These are phyloP conservation scores for Drosophila bocqueti DNA, from an alignment of 1,140 invertebrate species.

Conservation along the genomic window DNA sequence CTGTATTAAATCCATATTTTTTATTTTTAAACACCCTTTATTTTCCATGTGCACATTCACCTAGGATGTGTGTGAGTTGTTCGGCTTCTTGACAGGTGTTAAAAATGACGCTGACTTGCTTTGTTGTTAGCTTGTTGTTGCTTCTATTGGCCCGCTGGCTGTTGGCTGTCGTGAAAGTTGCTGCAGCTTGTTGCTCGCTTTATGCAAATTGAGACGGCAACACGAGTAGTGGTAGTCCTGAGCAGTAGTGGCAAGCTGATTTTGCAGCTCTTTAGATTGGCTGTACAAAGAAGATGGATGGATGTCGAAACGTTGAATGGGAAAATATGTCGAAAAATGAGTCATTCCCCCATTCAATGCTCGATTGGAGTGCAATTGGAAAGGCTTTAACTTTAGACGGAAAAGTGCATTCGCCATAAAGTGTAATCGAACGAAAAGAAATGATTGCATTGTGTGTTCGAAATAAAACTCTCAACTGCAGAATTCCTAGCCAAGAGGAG, in stretches of 20 bases:
- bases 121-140: slow-evolving; percentile 30
- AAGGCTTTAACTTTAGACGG: neutral
- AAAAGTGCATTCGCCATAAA: slow-evolving; percentile 18
- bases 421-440: slow-evolving; percentile 3
- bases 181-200: slow-evolving; percentile 53
- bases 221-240: slow-evolving; percentile 12
- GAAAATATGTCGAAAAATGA: slow-evolving; percentile 15
- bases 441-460: slow-evolving; percentile 1
- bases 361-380: neutral
- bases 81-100: slow-evolving; percentile 75
- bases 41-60: slow-evolving; percentile 8
- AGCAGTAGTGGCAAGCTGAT: slow-evolving; percentile 21
- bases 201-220: slow-evolving; percentile 60
- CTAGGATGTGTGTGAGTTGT: slow-evolving; percentile 48
- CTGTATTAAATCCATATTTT: neutral
- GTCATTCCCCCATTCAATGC: neutral
- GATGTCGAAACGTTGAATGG: slow-evolving; percentile 8
- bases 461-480: slow-evolving; percentile 4
- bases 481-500: neutral
- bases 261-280: slow-evolving; percentile 24
- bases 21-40: neutral
- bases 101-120: slow-evolving; percentile 65
- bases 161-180: slow-evolving; percentile 34
- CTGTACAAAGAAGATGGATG: slow-evolving; percentile 8
- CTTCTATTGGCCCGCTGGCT: slow-evolving; percentile 9